A percentile compares a stretch with the other conserved stretches of the same genome.
phyloP scores from a whole-genome alignment of 2,113 vertebrate genomes.

The Climacteris rufus region DNA sequence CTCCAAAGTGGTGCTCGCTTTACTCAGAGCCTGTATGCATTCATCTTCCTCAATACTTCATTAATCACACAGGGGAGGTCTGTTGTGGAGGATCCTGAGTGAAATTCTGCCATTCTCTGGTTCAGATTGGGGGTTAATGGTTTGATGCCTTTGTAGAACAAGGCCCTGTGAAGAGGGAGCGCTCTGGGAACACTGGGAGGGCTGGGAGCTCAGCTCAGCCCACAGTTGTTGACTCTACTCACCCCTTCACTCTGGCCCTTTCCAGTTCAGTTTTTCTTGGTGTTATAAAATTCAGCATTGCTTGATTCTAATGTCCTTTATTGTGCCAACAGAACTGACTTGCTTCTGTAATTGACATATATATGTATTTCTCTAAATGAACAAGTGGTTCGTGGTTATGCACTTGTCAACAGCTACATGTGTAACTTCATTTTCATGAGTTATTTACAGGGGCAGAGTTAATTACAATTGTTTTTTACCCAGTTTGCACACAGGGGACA shows the following conservation, averaged over 20 bases:
- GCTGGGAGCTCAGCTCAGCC: neutral
- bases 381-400: neutral
- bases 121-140: neutral
- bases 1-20: slow-evolving; percentile 8
- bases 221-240: neutral
- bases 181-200: neutral
- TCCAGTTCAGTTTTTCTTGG: neutral
- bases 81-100: neutral
- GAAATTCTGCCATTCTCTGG: neutral
- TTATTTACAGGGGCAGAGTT: neutral
- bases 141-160: neutral
- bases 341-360: neutral
- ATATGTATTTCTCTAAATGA: neutral
- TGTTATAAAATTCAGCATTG: neutral
- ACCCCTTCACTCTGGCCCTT: neutral
- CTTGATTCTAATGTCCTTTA: neutral
- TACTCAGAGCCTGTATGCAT: neutral
- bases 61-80: neutral
- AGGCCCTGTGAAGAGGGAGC: neutral
- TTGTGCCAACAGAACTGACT: neutral
- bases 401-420: neutral
- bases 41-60: slow-evolving; percentile 25
- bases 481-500: neutral
- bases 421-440: neutral
- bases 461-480: neutral